Evolutionary conservation across 2,797 vertebrate species (phyloP).

Genomic region (Hoplostethus atlanticus): DNA sequence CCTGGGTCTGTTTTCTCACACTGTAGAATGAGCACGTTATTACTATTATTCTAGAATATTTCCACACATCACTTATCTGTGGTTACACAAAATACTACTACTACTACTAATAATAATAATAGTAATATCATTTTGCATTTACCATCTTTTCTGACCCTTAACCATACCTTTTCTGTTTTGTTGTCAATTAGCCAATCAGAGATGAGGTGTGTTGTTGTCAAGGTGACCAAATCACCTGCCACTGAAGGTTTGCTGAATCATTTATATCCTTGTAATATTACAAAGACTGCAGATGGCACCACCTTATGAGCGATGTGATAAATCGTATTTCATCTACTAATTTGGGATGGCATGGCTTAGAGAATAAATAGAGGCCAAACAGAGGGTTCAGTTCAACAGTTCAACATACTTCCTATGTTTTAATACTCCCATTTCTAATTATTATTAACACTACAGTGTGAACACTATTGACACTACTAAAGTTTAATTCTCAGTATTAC

Average conservation of each 20-base stretch:
- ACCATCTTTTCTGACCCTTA: neutral
- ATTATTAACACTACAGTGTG: too few relatives aligned
- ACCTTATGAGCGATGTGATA: neutral
- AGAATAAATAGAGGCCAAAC: too few relatives aligned
- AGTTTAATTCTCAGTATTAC: too few relatives aligned
- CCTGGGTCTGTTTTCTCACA: too few relatives aligned
- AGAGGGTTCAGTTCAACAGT: too few relatives aligned
- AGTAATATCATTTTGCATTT: neutral
- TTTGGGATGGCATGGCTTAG: neutral
- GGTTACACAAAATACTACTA: too few relatives aligned
- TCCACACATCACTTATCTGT: too few relatives aligned
- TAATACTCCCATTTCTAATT: too few relatives aligned
- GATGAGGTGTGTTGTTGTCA: constrained; percentile 79
- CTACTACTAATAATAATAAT: neutral
- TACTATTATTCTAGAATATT: too few relatives aligned
- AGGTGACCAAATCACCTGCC: constrained; percentile 57
- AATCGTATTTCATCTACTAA: neutral
- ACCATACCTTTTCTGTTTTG: constrained; percentile 10
- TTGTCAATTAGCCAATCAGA: constrained; percentile 79
- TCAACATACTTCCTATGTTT: too few relatives aligned
- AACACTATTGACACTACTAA: too few relatives aligned
- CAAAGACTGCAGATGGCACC: neutral
- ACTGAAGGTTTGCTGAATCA: constrained; percentile 65
- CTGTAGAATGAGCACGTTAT: too few relatives aligned
- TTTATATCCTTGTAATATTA: neutral